These are phyloP conservation scores for Fabriciana adippe DNA, from an alignment of 2,888 invertebrate genomes.

Conservation along the genomic window DNA sequence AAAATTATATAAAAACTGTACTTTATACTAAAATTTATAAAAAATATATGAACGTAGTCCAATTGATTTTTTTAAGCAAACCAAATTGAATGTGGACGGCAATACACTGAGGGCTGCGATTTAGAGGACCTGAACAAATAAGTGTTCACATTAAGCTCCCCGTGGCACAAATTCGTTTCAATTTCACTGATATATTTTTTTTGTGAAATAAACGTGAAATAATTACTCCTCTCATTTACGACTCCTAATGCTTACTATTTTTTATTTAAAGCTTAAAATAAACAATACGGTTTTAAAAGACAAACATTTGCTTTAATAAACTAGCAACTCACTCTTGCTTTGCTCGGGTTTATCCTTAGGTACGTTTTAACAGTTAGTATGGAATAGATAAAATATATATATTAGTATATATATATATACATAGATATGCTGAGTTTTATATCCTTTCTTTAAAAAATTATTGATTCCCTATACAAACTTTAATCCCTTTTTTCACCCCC, in stretches of 20 bases:
- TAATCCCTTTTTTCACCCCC: too few relatives aligned
- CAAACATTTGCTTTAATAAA: too few relatives aligned
- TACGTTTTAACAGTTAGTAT: too few relatives aligned
- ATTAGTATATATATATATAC: too few relatives aligned
- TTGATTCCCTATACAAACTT: too few relatives aligned
- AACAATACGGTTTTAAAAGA: too few relatives aligned
- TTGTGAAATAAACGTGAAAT: conserved; percentile 55
- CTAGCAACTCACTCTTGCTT: too few relatives aligned
- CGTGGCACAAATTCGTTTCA: conserved; percentile 45
- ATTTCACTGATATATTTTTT: conserved; percentile 46
- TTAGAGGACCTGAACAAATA: conserved; percentile 23
- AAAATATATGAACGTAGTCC: neutral
- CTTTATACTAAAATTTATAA: neutral
- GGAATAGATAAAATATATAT: too few relatives aligned
- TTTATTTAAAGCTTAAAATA: neutral
- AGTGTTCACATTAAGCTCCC: conserved; percentile 34
- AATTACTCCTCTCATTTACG: conserved; percentile 61
- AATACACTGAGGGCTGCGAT: conserved; percentile 7
- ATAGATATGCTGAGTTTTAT: too few relatives aligned
- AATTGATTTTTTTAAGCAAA: conserved; percentile 9
- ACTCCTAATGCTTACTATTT: conserved; percentile 34
- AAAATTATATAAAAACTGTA: too few relatives aligned
- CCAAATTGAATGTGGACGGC: conserved; percentile 20
- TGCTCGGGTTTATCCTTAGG: too few relatives aligned
- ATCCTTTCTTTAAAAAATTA: too few relatives aligned